These are phyloP conservation scores for Porites cylindrica DNA, from an alignment of 92 coral and sea anemone genomes.

Conservation along the genomic window DNA sequence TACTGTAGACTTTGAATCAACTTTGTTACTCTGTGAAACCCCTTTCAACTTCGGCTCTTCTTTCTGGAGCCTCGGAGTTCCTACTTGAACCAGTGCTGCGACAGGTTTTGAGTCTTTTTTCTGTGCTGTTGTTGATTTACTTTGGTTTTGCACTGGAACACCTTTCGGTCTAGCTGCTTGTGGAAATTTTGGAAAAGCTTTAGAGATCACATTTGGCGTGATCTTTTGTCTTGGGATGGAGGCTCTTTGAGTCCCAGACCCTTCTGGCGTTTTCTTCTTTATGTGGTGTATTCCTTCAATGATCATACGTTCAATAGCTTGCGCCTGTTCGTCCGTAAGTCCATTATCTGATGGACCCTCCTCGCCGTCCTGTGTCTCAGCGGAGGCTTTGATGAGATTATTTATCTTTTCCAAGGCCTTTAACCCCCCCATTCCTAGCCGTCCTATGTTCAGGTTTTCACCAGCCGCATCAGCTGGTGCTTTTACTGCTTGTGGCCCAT, in stretches of 20 bases:
- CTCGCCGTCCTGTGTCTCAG: slow-evolving; percentile 88
- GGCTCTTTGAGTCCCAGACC: slow-evolving; percentile 67
- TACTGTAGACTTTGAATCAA: slow-evolving; percentile 16
- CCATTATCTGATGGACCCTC: slow-evolving; percentile 80
- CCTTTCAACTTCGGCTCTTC: not conserved
- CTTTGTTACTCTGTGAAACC: not conserved
- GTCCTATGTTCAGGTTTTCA: slow-evolving; percentile 84
- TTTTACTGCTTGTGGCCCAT: slow-evolving; percentile 68
- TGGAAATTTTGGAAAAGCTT: slow-evolving; percentile 24
- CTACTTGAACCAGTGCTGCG: slow-evolving; percentile 40
- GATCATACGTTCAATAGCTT: slow-evolving; percentile 95
- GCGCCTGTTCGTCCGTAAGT: slow-evolving; percentile 96
- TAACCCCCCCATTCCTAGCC: slow-evolving; percentile 95
- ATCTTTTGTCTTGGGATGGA: slow-evolving; percentile 72
- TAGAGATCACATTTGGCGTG: not conserved
- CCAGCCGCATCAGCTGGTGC: slow-evolving; percentile 59
- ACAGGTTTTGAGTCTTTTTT: slow-evolving; percentile 16
- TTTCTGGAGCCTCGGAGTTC: slow-evolving; percentile 36
- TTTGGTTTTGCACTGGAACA: not conserved
- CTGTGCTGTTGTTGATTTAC: slow-evolving; percentile 5
- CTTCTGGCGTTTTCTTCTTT: slow-evolving; percentile 68
- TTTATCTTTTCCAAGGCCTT: slow-evolving; percentile 96
- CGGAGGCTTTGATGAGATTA: slow-evolving; percentile 93
- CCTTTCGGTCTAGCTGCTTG: slow-evolving; percentile 23
- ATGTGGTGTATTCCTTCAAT: slow-evolving; percentile 96